Evolutionary conservation across 2,113 vertebrate genomes (phyloP), one percentile per base, ranked within the genome.

Genomic region (Mionectes macconnelli): DNA sequence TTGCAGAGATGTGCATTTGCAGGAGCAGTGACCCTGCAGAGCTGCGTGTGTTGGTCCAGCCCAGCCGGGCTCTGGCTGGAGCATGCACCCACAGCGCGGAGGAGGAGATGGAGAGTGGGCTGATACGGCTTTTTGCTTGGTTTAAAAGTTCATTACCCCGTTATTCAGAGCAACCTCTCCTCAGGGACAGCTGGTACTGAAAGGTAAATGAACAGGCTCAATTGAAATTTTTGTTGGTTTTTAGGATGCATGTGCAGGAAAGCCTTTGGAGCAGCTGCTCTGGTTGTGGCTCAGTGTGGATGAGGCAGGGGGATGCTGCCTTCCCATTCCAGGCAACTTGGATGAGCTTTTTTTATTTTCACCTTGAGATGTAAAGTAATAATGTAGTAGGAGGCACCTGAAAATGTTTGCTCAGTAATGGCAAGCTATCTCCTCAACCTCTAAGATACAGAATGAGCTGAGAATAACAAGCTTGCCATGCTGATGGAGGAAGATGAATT

Each of bases 81-180:
- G 76, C 0, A 0, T 20, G 49, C 21, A 42, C 5, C 1, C 25
- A 1, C 30, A 10, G 52, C 1, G 1, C 18, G 73, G 40, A 56
- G 69, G 55, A 66, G 68, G 64, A 27, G 37, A 30, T 63, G 60
- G 27, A 30, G 31, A 23, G n/a, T 6, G n/a, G 45, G 64, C 69
- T 67, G 31, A n/a, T 12, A 3, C 10, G 35, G 52, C 35, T 75
- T 35, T 42, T 35, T 42, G 50, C 47, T 66, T 56, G 60, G 22
- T 70, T 74, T 50, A 9, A 62, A 75, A 76, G 69, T 90, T 84
- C 63, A 9, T 18, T 81, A 50, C 45, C 50, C 27, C 30, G 3
- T 53, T 55, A 25, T 42, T 77, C 30, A 14, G 66, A 81, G 60
- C 37, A 81, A 1, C 16, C 31, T 60, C 27, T 66, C 11, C 44